Conservation (phyloP, 2,888 invertebrate genomes). For the Noctuana brunneofusca region DNA sequence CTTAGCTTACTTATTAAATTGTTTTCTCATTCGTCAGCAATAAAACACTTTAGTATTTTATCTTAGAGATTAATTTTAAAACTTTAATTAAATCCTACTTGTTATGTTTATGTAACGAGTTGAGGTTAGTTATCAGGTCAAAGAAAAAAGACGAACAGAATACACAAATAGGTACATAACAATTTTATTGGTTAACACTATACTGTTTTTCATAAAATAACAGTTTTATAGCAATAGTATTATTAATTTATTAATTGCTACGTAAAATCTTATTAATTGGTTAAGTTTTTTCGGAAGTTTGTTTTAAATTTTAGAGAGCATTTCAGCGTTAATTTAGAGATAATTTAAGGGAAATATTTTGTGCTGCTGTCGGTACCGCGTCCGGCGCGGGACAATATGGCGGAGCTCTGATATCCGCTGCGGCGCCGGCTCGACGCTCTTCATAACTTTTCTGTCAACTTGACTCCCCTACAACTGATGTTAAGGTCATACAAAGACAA, state of each 20-base stretch:
- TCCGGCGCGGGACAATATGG: constrained; percentile 11
- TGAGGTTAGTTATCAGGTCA: background rate
- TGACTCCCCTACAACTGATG: constrained; percentile 9
- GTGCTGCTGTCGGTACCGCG: constrained; percentile 17
- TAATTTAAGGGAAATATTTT: no score
- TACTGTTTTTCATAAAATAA: no score
- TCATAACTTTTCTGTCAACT: constrained; percentile 31
- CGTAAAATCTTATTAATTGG: no score
- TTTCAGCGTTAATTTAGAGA: no score
- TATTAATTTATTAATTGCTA: no score
- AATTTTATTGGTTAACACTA: no score
- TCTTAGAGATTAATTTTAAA: background rate
- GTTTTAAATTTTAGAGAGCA: no score
- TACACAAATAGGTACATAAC: no score
- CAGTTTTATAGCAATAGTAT: no score
- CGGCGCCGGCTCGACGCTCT: constrained; percentile 30
- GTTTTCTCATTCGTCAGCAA: constrained; percentile 22
- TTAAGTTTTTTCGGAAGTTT: no score
- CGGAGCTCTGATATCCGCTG: constrained; percentile 32
- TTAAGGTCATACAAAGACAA: background rate
- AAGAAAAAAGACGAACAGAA: no score
- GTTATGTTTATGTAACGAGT: background rate
- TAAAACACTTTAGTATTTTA: constrained; percentile 24
- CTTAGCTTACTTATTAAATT: constrained; percentile 31
- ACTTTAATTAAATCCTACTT: constrained; percentile 2